Evolutionary conservation across 2,888 invertebrate genomes (phyloP).

Genomic region (Ptilodon capucinus): DNA sequence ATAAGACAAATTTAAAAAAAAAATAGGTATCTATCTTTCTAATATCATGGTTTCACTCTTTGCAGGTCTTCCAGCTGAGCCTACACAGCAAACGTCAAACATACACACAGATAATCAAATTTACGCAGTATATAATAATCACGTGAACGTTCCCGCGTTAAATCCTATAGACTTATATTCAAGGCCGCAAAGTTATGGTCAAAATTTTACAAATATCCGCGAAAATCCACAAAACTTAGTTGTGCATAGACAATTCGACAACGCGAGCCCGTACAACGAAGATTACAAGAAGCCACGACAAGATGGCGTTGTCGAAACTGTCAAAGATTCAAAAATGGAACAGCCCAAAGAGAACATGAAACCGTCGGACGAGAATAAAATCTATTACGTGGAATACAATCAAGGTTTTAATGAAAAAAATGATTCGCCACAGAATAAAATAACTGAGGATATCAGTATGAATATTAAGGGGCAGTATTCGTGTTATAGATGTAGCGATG

Average conservation of each 20-base stretch:
- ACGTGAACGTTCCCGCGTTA: constrained; percentile 49
- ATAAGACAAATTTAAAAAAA: too few species aligned
- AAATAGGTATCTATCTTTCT: too few species aligned
- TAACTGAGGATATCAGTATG: constrained; percentile 53
- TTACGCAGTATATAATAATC: constrained; percentile 59
- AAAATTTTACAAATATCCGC: constrained; percentile 49
- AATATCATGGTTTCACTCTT: constrained; percentile 20
- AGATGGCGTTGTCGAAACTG: constrained; percentile 32
- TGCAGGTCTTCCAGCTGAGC: constrained; percentile 59
- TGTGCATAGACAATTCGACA: constrained; percentile 64
- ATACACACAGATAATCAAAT: constrained; percentile 53
- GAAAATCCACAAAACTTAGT: constrained; percentile 75
- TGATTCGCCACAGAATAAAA: constrained; percentile 47
- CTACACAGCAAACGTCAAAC: constrained; percentile 34
- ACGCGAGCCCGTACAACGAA: constrained; percentile 54
- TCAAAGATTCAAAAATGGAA: constrained; percentile 49
- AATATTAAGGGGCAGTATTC: constrained; percentile 69
- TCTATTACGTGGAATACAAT: constrained; percentile 45
- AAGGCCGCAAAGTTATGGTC: constrained; percentile 56
- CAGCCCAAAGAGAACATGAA: constrained; percentile 71
- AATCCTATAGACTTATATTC: constrained; percentile 58
- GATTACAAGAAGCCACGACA: constrained; percentile 58
- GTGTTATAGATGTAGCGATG: constrained; percentile 67
- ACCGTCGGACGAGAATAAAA: constrained; percentile 63
- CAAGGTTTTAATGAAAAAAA: constrained; percentile 35